phyloP scores from a whole-genome alignment of 2,888 invertebrate species.

The Desoria tigrina region DNA sequence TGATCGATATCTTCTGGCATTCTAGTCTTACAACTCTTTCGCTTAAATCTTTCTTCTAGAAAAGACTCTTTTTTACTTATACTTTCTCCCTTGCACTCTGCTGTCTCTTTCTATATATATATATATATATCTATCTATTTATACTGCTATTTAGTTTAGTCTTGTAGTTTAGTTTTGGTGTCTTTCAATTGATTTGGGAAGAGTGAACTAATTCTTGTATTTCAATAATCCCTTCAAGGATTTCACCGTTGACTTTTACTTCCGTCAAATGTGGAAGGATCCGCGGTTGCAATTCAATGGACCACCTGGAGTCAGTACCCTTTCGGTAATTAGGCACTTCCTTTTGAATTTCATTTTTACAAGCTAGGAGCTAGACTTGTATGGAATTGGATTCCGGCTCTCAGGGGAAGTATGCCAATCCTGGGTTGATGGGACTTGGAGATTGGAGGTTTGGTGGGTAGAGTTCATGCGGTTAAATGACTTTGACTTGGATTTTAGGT shows the following conservation, averaged over 20 bases:
- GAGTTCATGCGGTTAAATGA: neutral
- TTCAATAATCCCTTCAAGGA: conserved; percentile 59
- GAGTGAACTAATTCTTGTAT: neutral
- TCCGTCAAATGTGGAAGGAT: conserved; percentile 98
- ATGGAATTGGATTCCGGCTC: no score
- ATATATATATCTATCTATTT: conserved; percentile 34
- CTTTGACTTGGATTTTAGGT: conserved; percentile 58
- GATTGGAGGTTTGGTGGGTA: neutral
- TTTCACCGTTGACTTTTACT: conserved; percentile 98
- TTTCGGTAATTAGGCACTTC: conserved; percentile 71
- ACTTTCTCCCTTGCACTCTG: conserved; percentile 47
- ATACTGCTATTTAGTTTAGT: conserved; percentile 19
- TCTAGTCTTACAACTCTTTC: conserved; percentile 14
- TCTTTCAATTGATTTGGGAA: neutral
- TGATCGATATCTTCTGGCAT: no score
- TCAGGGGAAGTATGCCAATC: no score
- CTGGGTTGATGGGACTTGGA: no score
- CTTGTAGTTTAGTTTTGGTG: conserved; percentile 10
- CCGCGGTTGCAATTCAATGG: conserved; percentile 90
- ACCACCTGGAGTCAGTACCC: conserved; percentile 82
- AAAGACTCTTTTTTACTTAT: conserved; percentile 40
- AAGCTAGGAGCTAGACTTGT: no score
- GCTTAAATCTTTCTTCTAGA: conserved; percentile 12
- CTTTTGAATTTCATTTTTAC: no score
- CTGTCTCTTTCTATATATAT: conserved; percentile 38